Evolutionary conservation across 2,797 vertebrate genomes (phyloP).

Genomic region (Heteromormyrus szaboi): DNA sequence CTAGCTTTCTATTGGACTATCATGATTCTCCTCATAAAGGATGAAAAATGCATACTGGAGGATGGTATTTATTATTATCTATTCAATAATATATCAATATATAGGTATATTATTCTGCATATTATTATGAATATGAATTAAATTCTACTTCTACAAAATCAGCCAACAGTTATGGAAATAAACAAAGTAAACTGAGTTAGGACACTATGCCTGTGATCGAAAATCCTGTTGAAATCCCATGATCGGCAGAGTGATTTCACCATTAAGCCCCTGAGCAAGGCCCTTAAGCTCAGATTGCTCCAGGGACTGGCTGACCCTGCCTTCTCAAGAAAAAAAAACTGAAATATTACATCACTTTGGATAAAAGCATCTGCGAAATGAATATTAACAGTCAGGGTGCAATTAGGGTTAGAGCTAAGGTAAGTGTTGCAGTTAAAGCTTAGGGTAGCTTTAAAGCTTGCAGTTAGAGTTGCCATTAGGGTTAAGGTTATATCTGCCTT

Average conservation of each 20-base stretch:
- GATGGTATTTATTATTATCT: background rate
- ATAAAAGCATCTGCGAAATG: background rate
- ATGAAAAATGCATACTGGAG: background rate
- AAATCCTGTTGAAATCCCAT: background rate
- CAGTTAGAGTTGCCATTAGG: background rate
- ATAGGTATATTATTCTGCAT: background rate
- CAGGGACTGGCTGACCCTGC: background rate
- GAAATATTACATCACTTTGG: background rate
- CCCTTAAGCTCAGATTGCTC: background rate
- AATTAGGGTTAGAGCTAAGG: background rate
- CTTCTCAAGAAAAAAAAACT: background rate
- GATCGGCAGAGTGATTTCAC: background rate
- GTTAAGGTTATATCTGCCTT: background rate
- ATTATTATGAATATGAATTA: background rate
- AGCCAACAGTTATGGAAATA: background rate
- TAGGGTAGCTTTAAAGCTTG: background rate
- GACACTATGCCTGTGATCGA: background rate
- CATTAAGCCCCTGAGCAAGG: background rate
- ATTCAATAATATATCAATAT: background rate
- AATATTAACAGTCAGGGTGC: background rate
- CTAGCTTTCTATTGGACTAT: background rate
- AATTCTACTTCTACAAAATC: background rate
- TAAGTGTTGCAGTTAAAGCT: background rate
- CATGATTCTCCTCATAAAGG: background rate
- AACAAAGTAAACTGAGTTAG: background rate